Percentiles rank a stretch among this genome's conserved stretches.
Conservation (phyloP, 2,888 invertebrate species). For the Phymatocera aterrima region DNA sequence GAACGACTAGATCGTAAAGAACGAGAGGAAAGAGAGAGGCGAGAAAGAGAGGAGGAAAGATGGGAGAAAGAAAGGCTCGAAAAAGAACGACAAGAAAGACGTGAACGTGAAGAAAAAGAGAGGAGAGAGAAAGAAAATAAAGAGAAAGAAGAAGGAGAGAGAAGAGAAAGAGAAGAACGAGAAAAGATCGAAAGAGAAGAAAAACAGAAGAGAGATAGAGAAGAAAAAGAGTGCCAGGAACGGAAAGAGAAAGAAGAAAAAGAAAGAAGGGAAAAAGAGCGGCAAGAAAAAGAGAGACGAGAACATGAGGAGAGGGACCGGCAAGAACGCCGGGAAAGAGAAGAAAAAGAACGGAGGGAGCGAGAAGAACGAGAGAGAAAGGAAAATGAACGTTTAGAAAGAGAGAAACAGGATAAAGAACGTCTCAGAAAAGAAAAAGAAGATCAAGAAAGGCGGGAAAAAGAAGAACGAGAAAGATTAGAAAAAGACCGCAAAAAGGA, state of each 20-base stretch:
- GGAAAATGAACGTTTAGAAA: conserved; percentile 65
- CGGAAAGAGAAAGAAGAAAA: conserved; percentile 63
- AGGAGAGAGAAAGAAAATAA: conserved; percentile 60
- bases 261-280: conserved; percentile 57
- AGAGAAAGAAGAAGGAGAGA: conserved; percentile 64
- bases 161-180: conserved; percentile 66
- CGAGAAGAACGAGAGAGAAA: conserved; percentile 65
- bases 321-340: conserved; percentile 60
- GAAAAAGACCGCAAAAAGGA: conserved; percentile 63
- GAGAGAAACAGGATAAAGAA: conserved; percentile 67
- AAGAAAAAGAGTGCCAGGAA: conserved; percentile 57
- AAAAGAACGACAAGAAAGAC: conserved; percentile 63
- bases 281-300: conserved; percentile 60
- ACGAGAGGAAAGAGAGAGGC: conserved; percentile 67
- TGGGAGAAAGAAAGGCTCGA: conserved; percentile 66
- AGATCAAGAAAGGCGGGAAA: conserved; percentile 66
- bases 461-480: conserved; percentile 74
- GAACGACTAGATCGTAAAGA: conserved; percentile 64
- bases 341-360: conserved; percentile 65
- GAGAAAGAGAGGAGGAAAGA: conserved; percentile 65
- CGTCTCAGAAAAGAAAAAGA: conserved; percentile 73
- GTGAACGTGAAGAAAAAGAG: conserved; percentile 63
- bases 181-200: conserved; percentile 62
- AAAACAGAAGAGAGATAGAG: conserved; percentile 58
- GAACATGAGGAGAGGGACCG: conserved; percentile 59